Conservation (phyloP, 1,140 invertebrate species). For the Calephelis nemesis region DNA sequence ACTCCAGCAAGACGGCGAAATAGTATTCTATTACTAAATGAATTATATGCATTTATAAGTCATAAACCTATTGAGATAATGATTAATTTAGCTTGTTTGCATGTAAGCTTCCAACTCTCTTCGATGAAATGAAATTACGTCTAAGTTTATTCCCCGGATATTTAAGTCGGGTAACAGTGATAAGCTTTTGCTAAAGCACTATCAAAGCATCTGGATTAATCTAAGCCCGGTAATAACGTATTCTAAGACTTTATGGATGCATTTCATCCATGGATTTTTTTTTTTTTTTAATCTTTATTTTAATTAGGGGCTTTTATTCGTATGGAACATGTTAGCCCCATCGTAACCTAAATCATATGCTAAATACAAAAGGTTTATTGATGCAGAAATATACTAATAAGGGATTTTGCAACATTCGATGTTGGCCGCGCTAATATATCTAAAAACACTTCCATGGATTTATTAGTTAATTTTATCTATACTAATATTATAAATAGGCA, state of each 20-base stretch:
- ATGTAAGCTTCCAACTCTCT: background rate
- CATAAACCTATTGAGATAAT: background rate
- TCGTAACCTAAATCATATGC: too few species aligned
- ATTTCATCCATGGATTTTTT: background rate
- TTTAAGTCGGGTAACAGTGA: constrained; percentile 10
- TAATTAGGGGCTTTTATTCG: too few species aligned
- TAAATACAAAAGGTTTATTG: too few species aligned
- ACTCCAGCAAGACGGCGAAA: too few species aligned
- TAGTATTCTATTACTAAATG: too few species aligned
- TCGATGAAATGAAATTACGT: background rate
- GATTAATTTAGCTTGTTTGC: background rate
- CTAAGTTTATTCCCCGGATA: background rate
- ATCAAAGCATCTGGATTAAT: constrained; percentile 3
- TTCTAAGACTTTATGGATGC: constrained; percentile 3
- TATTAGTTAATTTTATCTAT: background rate
- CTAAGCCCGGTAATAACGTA: constrained; percentile 11
- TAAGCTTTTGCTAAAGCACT: constrained; percentile 12
- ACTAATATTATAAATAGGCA: too few species aligned
- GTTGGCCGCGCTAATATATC: too few species aligned
- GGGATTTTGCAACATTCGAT: too few species aligned
- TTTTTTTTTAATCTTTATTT: too few species aligned
- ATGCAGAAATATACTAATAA: too few species aligned
- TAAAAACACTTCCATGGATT: background rate
- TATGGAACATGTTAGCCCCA: too few species aligned
- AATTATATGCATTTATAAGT: too few species aligned